Base-by-base conservation (phyloP, 2,113 vertebrate species). In the Crotophaga sulcirostris region DNA sequence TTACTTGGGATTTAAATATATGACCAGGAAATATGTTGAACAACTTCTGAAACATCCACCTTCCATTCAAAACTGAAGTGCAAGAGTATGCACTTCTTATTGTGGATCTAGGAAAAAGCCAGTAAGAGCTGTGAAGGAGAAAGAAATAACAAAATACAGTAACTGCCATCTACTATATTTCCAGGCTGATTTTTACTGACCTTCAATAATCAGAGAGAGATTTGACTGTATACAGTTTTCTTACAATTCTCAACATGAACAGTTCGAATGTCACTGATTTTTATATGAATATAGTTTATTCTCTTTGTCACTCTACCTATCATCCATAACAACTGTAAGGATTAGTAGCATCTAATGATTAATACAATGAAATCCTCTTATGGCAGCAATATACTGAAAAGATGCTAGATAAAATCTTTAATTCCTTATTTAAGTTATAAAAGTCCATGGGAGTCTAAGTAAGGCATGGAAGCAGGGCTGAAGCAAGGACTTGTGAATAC, bases 351-450 rank as follows among this genome's bases (percentile, higher is more conserved):
- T 45, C 36, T 85, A 70, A 55, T 94, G 52, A 93, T 97, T 86
- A 96, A 97, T 94, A 78, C 63, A 26, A 62, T 79, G 18, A 95
- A 96, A 96, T 96, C 76, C 45, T 81, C 23, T 94, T 83, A 36
- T 87, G 81, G 89, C 67, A 94, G 59, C 63, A 89, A 96, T 56
- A 78, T 62, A 87, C 95, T 95, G 78, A 96, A 68, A 94, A 97
- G 80, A 85, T 12, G 42, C 69, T 62, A 62, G 44, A 67, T 74
- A 81, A 67, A 90, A 89, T 56, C 38, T 45, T 59, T 83, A 90
- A 86, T 90, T 68, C 44, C 31, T 76, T 55, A 47, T 80, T 76
- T 44, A 78, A 84, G 21, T 66, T 87, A 44, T 20, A 44, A 42
- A 83, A 92, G 67, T 77, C 83, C 81, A 13, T 34, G 29, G 34